Evolutionary conservation across 2,797 vertebrate species (phyloP).

Genomic region (Pantherophis alleghaniensis): DNA sequence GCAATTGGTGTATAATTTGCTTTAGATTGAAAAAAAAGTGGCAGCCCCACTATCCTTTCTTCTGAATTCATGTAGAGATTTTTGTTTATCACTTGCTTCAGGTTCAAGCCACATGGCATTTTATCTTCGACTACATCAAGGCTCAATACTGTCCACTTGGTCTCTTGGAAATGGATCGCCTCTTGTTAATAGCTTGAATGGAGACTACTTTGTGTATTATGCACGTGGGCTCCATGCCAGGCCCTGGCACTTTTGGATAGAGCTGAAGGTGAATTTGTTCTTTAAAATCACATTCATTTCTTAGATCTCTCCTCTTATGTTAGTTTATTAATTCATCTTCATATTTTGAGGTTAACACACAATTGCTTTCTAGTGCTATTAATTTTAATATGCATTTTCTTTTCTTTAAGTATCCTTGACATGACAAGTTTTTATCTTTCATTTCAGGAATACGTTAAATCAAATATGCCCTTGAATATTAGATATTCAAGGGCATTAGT

Average conservation of each 20-base stretch:
- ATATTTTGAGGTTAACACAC: neutral
- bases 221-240: conserved; percentile 86
- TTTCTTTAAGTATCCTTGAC: neutral
- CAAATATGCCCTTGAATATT: neutral
- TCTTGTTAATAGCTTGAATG: conserved; percentile 73
- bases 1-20: neutral
- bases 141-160: conserved; percentile 81
- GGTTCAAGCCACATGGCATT: conserved; percentile 96
- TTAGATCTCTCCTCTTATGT: neutral
- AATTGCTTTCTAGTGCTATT: neutral
- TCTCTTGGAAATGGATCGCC: conserved; percentile 88
- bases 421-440: neutral
- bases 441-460: neutral
- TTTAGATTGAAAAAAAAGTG: neutral
- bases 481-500: neutral
- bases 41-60: neutral
- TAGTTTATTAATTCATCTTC: neutral
- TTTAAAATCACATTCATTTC: neutral
- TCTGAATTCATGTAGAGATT: accelerated
- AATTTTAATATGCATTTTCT: neutral
- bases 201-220: conserved; percentile 95
- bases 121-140: conserved; percentile 80
- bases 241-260: conserved; percentile 93
- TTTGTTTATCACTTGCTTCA: conserved; percentile 49
- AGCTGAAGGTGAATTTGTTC: conserved; percentile 57